Evolutionary conservation across 2,797 vertebrate genomes (phyloP), one percentile per base, ranked within the genome.

Genomic region (Halcyon chelicuti): DNA sequence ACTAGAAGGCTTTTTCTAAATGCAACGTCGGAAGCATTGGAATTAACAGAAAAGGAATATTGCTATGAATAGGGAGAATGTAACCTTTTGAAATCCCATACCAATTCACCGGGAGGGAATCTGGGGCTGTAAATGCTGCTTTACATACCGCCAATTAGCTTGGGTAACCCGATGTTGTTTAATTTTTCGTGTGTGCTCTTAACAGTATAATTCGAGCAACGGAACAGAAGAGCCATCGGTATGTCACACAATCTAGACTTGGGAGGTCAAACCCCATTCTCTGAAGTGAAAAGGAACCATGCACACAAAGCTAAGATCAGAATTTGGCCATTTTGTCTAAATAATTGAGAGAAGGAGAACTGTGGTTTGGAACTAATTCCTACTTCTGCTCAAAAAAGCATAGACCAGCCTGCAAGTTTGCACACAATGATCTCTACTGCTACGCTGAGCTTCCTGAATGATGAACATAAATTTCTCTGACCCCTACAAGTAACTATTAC

Each of bases 361-460:
- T 40, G 85, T 82, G 86, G 94, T 75, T 96, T 4, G 20, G 92
- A 94, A 90, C 72, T 61, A 96, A 95, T 72, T 95, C 90, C 95
- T 88, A 93, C 86, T 78, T 73, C 90, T 85, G 80, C 83, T 86
- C 42, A 47, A 92, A 90, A 90, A 80, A 90, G 57, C 91, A 92
- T 4, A 82, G 91, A 77, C 55, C 68, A 76, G 70, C 49, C 76
- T 83, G 74, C 92, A 95, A 88, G 61, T 97, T 92, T 94, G 97
- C 97, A 97, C 97, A 97, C 97, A 88, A 85, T 25, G 94, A 97
- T 97, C 96, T 97, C 97, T 92, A 87, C 95, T 86, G 97, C 97
- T 96, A 96, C 94, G 85, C 92, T 73, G 78, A 95, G 96, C 96
- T 95, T 96, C 97, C 97, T 95, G 96, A 94, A 93, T 9, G 91